Conservation (phyloP, 2,113 vertebrate genomes). For the Campylomormyrus numenius region DNA sequence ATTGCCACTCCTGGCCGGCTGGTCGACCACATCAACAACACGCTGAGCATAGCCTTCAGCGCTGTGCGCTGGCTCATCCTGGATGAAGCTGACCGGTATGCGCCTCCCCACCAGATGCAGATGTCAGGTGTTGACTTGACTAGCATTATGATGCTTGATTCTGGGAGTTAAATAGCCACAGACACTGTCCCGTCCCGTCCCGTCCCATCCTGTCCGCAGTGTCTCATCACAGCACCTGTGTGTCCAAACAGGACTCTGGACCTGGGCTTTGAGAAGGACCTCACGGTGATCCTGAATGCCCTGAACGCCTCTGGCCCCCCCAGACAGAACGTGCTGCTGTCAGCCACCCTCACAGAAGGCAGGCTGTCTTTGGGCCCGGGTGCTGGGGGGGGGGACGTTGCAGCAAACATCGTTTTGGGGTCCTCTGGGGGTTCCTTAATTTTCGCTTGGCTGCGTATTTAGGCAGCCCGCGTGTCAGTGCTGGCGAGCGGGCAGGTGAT, state of each 20-base stretch:
- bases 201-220: too few species aligned
- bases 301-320: constrained; percentile 62
- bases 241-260: constrained; percentile 74
- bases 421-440: not conserved
- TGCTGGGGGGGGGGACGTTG: too few species aligned
- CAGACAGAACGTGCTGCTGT: constrained; percentile 84
- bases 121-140: not conserved
- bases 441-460: not conserved
- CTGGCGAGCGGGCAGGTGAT: not conserved
- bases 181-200: not conserved
- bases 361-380: not conserved
- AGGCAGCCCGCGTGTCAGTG: not conserved
- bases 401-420: not conserved
- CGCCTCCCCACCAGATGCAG: not conserved
- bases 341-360: constrained; percentile 83
- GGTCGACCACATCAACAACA: constrained; percentile 89
- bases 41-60: constrained; percentile 75
- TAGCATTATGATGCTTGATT: not conserved
- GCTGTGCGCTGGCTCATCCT: constrained; percentile 78
- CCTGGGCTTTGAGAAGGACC: constrained; percentile 89
- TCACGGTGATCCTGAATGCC: constrained; percentile 79
- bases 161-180: not conserved
- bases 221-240: not conserved
- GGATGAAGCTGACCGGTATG: constrained; percentile 93
- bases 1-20: constrained; percentile 88